These are phyloP conservation scores for Mandrillus leucophaeus DNA, from an alignment of 2,113 vertebrate genomes.

Conservation along the genomic window DNA sequence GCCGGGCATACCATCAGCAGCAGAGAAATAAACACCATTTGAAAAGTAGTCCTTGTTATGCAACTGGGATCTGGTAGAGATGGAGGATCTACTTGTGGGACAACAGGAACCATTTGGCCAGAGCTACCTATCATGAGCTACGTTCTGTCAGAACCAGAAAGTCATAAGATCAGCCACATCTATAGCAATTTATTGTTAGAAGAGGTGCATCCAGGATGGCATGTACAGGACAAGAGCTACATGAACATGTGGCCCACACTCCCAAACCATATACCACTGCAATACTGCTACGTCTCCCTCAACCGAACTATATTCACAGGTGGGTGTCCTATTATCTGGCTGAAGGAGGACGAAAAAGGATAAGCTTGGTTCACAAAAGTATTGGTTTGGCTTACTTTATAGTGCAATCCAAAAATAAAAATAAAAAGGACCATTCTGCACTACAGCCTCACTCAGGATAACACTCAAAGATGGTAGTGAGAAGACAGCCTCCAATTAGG, in stretches of 20 bases:
- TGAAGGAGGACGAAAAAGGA: not conserved
- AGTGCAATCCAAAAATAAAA: not conserved
- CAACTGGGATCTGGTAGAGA: not conserved
- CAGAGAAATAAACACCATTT: not conserved
- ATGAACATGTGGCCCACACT: not conserved
- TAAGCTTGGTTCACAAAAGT: not conserved
- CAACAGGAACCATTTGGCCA: not conserved
- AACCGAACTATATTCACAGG: not conserved
- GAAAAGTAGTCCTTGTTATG: not conserved
- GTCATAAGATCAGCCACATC: not conserved
- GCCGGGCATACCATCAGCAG: not conserved
- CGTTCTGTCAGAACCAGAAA: not conserved
- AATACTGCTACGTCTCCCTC: not conserved
- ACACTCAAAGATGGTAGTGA: not conserved
- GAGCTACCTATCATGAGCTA: not conserved
- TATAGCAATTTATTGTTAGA: not conserved
- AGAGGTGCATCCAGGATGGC: not conserved
- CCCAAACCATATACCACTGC: rapidly evolving
- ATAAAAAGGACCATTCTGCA: not conserved
- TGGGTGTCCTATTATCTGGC: not conserved
- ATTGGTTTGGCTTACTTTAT: not conserved
- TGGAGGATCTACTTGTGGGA: not conserved
- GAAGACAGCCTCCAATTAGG: not conserved
- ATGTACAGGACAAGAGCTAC: not conserved
- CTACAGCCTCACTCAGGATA: not conserved